Percentiles rank a stretch among this genome's conserved stretches.
Conservation (phyloP, 2,888 invertebrate genomes). For the Macaria notata region DNA sequence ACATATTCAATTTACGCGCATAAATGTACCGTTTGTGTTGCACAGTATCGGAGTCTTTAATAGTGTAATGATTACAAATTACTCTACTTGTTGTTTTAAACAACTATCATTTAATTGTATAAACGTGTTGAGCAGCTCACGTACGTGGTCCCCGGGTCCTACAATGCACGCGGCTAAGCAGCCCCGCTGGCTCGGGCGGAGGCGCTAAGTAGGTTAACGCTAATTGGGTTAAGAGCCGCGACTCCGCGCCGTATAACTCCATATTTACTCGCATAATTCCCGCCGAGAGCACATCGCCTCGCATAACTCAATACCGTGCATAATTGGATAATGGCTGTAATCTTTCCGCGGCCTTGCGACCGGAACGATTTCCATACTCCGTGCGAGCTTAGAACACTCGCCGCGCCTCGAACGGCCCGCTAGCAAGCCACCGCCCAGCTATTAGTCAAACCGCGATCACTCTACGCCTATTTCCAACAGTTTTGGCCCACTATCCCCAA, state of each 20-base stretch:
- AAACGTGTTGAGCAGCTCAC: conserved; percentile 3
- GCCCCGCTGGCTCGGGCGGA: conserved; percentile 11
- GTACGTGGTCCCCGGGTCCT: not conserved
- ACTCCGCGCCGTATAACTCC: conserved; percentile 23
- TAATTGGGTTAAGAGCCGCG: conserved; percentile 32
- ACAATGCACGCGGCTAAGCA: conserved; percentile 3
- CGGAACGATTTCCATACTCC: conserved; percentile 11
- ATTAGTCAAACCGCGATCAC: conserved; percentile 29
- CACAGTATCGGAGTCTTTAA: too few species aligned
- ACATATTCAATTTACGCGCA: too few species aligned
- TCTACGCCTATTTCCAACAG: conserved; percentile 46
- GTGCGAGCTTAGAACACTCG: not conserved
- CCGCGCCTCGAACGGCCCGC: conserved; percentile 13
- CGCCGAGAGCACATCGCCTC: conserved; percentile 46
- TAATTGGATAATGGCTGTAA: conserved; percentile 75
- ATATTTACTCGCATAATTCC: conserved; percentile 42
- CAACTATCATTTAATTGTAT: conserved; percentile 8
- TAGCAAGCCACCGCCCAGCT: conserved; percentile 24
- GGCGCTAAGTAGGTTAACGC: conserved; percentile 27
- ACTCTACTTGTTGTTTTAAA: too few species aligned
- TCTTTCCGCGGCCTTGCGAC: conserved; percentile 66
- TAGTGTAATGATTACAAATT: too few species aligned
- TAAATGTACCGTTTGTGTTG: too few species aligned
- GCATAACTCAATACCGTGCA: conserved; percentile 59
- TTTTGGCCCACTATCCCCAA: conserved; percentile 74